Percentiles rank a stretch among this genome's conserved stretches.
phyloP scores from a whole-genome alignment of 2,888 invertebrate species.

The Erebia aethiops region DNA sequence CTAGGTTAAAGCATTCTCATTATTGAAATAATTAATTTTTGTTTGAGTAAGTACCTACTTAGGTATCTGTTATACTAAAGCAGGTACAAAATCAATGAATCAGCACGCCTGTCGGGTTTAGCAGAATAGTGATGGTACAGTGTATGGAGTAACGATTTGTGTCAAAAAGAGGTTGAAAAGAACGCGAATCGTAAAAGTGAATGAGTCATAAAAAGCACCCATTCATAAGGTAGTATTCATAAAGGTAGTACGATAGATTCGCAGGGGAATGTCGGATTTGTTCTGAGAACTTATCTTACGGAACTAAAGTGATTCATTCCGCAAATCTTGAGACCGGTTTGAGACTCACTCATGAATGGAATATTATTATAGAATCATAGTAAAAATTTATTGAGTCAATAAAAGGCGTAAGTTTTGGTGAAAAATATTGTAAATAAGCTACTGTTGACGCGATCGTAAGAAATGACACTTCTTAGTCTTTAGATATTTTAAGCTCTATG shows the following conservation, averaged over 20 bases:
- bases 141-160: constrained; percentile 12
- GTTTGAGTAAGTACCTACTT: too few relatives aligned
- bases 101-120: constrained; percentile 3
- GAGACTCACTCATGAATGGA: constrained; percentile 28
- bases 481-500: too few relatives aligned
- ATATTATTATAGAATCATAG: not conserved
- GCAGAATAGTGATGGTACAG: not conserved
- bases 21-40: too few relatives aligned
- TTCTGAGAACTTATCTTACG: constrained; percentile 48
- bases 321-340: constrained; percentile 26
- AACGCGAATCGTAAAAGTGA: constrained; percentile 39
- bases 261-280: constrained; percentile 47
- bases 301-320: constrained; percentile 36
- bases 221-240: constrained; percentile 38
- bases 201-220: constrained; percentile 46
- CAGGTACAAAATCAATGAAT: not conserved
- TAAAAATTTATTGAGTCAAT: constrained; percentile 14
- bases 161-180: constrained; percentile 36
- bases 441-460: too few relatives aligned
- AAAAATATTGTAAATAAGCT: not conserved
- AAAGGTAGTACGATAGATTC: constrained; percentile 37
- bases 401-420: not conserved
- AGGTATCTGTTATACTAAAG: not conserved
- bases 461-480: too few relatives aligned
- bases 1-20: too few relatives aligned